phyloP scores from a whole-genome alignment of 2,113 vertebrate genomes.

The Scopus umbretta region DNA sequence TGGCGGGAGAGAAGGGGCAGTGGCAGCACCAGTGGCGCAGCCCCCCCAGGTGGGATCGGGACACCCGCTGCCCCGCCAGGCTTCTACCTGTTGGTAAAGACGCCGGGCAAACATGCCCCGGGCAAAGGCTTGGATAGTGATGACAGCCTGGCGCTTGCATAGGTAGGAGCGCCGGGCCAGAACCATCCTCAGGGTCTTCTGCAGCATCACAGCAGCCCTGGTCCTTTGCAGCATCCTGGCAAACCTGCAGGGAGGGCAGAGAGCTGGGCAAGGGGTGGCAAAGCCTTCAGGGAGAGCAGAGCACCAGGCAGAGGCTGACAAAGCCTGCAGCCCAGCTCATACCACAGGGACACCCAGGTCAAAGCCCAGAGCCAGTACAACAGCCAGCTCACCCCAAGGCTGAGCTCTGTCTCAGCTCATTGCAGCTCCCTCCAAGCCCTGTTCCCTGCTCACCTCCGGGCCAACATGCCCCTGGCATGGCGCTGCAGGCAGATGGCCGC shows the following conservation, averaged over 20 bases:
- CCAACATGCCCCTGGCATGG: not conserved
- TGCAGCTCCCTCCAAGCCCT: not conserved
- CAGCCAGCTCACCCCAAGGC: not conserved
- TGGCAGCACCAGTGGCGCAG: rapidly evolving
- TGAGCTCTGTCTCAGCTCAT: not conserved
- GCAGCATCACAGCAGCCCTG: slow-evolving; percentile 68
- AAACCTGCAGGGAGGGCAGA: slow-evolving; percentile 4
- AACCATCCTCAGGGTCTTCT: slow-evolving; percentile 73
- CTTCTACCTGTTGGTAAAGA: slow-evolving; percentile 55
- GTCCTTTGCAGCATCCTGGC: slow-evolving; percentile 57
- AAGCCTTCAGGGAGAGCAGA: not conserved
- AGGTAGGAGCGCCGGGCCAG: slow-evolving; percentile 58
- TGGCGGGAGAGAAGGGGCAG: not conserved
- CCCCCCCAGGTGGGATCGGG: not conserved
- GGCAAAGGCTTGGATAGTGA: slow-evolving; percentile 77
- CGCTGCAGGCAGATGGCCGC: slow-evolving; percentile 64
- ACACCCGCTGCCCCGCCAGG: not conserved
- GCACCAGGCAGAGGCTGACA: no score
- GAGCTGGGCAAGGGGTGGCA: no score
- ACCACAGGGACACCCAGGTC: not conserved
- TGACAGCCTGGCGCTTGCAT: slow-evolving; percentile 20
- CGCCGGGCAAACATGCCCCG: slow-evolving; percentile 58
- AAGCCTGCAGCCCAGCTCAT: not conserved
- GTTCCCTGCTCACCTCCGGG: not conserved
- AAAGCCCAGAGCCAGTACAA: not conserved